Base-by-base conservation (phyloP, 2,888 invertebrate genomes). In the Andrena haemorrhoa region DNA sequence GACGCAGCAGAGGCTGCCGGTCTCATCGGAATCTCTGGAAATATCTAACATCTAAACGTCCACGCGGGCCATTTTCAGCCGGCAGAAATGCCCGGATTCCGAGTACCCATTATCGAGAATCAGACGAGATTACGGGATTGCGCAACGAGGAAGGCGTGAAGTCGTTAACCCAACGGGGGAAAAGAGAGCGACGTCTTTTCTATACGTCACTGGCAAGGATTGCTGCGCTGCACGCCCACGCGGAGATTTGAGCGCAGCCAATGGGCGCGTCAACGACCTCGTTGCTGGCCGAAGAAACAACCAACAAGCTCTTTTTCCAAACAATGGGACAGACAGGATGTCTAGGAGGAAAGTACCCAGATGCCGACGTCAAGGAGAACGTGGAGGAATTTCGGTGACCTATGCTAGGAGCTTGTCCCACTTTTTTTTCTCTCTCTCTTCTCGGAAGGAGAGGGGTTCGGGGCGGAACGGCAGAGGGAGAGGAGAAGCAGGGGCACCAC, bases 201-300 rank as follows among this genome's bases (percentile, higher is more conserved):
- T 70, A 76, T 47, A 73, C 84, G 76, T 84, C 81, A 86, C 82
- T 74, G 69, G 74, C 63, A 83, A 87, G 83, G 85, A 85, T 78
- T 65, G 75, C 78, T 66, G 77, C 79, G 76, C 64, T 61, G 79
- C 63, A 85, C 86, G 83, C 83, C 85, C 82, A 88, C 85, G 74
- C 83, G 86, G 64, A 82, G 80, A 83, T 88, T 88, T 82, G 80
- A 88, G 81, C 79, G 76, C 80, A 86, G 79, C 82, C 82, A 74
- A 83, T 78, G 84, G 56, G 79, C 79, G 65, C 87, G 86, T 89
- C 88, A 87, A 88, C 86, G 89, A 89, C 88, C 89, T 89, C 87
- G 75, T 78, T 68, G 65, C 66, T 79, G 79, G 35, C 35, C 75
- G 72, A 79, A 23, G 66, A 53, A 66, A 29, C 72, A 73, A 79